Evolutionary conservation across 2,113 vertebrate genomes (phyloP), one percentile per base, ranked within the genome.

Genomic region (Emydocephalus ijimae): DNA sequence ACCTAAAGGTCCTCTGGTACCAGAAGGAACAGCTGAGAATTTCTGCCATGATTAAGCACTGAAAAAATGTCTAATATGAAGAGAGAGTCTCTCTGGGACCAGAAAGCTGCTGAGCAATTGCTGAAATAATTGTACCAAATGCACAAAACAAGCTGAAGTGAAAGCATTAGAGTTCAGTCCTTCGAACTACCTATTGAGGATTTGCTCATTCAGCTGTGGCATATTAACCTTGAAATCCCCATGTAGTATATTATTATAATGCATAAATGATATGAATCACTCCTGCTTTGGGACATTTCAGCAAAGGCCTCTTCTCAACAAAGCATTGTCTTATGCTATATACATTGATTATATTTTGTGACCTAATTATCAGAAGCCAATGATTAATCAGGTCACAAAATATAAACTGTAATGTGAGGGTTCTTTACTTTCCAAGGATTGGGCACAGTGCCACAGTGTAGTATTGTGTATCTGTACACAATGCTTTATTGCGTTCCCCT

Each of bases 41-140:
- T 92, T 85, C 55, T 93, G 69, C 91, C 59, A 94, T 48, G 90
- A 23, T 2, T 18, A 91, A 90, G 52, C 93, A 43, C 50, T 15
- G 89, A 90, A 23, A 45, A 90, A 95, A 0, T 94, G 92, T 93
- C 88, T 95, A 90, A 56, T 87, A 1, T 89, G 85, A 92, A 95
- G 87, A 91, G 59, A 91, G 86, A 57, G 90, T 91, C 50, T 95
- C 87, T 74, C 50, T 93, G 89, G 92, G 85, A 94, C 88, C 21
- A 34, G 89, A 94, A 94, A 8, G 4, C 91, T 92, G 55, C 91
- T 95, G 0, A 95, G 86, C 88, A 93, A 14, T 91, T 90, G 91
- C 92, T 95, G 69, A 89, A 91, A 95, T 87, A 64, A 91, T 64
- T 39, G 39, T 95, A 87, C 56, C 93, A 88, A 94, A 92, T 85